Base-by-base conservation (phyloP, 2,888 invertebrate genomes). In the Aradus depressus region DNA sequence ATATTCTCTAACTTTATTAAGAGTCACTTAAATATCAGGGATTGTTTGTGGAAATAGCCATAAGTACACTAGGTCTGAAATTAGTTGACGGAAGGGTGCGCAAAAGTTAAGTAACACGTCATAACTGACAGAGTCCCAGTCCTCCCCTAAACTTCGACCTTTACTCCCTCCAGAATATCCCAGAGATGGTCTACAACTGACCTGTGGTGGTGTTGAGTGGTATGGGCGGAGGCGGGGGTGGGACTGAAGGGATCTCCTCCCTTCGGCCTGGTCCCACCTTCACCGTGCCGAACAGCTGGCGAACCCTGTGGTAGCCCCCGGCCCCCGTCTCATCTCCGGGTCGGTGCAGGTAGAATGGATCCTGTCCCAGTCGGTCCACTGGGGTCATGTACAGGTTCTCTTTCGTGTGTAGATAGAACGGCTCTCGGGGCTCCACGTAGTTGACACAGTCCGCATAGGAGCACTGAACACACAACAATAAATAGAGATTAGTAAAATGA, bases 371-470 rank as follows among this genome's bases (percentile, higher is more conserved):
- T 21, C 43, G 37, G 3, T 48, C 77, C 84, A 88, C 86, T 0
- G 88, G 87, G 66, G 87, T 88, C 54, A 89, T 80, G 64, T 88
- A 89, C 35, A 88, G 73, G 0, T 88, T 88, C 62, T 88, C 86
- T 56, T 72, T 72, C 3, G 80, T 81, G 72, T 86, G 85, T 19
- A 85, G 71, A 66, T 80, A 86, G 68, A 86, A 86, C 4, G 85
- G 84, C 65, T 78, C 78, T 55, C 73, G 71, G 3, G 67, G 64
- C 32, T 68, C 65, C 53, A 64, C 69, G 3, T 68, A 70, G 63
- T 75, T 75, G 51, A 74, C 66, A 64, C 75, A 75, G 62, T 70
- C 72, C 6, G 74, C 68, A 16, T 74, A 67, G 10, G 75, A 74
- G 55, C 75, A 75, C 75, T 75, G 71, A 37, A 71, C n/a, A n/a